A percentile compares a stretch with the other conserved stretches of the same genome.
These are phyloP conservation scores for Siphamia tubifer DNA, from an alignment of 2,113 vertebrate species.

Conservation along the genomic window DNA sequence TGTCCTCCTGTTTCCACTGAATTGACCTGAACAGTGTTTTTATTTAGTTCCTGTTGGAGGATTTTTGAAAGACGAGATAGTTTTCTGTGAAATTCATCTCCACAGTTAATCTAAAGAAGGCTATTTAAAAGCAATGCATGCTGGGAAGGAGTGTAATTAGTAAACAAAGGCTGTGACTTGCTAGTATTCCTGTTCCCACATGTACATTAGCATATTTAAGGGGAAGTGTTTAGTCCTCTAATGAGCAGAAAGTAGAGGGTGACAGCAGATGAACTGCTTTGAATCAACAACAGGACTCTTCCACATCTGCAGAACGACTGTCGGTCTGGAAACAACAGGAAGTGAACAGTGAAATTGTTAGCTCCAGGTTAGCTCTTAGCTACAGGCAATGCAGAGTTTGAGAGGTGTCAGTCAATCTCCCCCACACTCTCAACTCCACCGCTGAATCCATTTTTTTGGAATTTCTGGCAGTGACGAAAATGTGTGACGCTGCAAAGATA, in stretches of 20 bases:
- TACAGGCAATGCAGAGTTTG: too few species aligned
- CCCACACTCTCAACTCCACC: too few species aligned
- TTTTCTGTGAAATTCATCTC: neutral
- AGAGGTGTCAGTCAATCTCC: too few species aligned
- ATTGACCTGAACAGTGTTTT: too few species aligned
- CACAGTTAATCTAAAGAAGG: neutral
- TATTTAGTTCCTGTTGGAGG: neutral
- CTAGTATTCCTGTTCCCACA: constrained; percentile 8
- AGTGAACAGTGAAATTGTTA: too few species aligned
- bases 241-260: constrained; percentile 47
- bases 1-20: too few species aligned
- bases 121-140: constrained; percentile 11
- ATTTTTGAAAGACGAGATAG: neutral
- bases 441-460: too few species aligned
- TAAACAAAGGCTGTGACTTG: neutral
- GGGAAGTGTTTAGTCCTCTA: constrained; percentile 27
- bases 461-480: too few species aligned
- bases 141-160: constrained; percentile 28
- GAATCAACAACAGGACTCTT: constrained; percentile 8
- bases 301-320: too few species aligned
- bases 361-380: too few species aligned
- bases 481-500: too few species aligned
- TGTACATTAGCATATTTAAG: constrained; percentile 35
- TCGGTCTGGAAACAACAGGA: too few species aligned
- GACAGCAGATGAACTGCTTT: constrained; percentile 15